These are phyloP conservation scores for Trididemnum nubilum DNA, from an alignment of 23 tunicate species.

Conservation along the genomic window DNA sequence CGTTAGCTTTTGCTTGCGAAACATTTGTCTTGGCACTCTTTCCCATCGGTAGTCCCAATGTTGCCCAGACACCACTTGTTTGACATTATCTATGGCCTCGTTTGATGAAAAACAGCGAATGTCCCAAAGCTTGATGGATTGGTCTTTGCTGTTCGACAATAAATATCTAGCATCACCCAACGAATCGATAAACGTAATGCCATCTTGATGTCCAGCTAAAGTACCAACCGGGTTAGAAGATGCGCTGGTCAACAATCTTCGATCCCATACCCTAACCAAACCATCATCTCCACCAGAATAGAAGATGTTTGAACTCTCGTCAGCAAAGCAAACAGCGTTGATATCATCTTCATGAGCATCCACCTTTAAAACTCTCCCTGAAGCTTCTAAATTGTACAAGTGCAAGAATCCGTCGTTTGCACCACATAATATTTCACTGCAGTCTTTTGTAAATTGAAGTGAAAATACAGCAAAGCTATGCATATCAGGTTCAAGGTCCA, in stretches of 20 bases:
- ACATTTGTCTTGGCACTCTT: slow-evolving; percentile 28
- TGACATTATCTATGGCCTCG: slow-evolving; percentile 39
- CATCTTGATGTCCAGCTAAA: slow-evolving; percentile 76
- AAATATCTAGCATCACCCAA: slow-evolving; percentile 67
- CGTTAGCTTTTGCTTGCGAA: slow-evolving; percentile 24
- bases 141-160: slow-evolving; percentile 81
- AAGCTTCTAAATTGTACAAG: slow-evolving; percentile 43
- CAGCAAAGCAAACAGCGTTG: slow-evolving; percentile 80
- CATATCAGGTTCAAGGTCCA: slow-evolving; percentile 34
- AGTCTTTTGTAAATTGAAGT: slow-evolving; percentile 55
- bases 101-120: slow-evolving; percentile 62
- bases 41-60: slow-evolving; percentile 90
- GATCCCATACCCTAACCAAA: slow-evolving; percentile 80
- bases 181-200: slow-evolving; percentile 74
- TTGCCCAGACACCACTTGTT: slow-evolving; percentile 37
- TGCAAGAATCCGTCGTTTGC: slow-evolving; percentile 65
- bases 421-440: slow-evolving; percentile 58
- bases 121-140: slow-evolving; percentile 72
- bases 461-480: slow-evolving; percentile 77
- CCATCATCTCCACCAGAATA: slow-evolving; percentile 92
- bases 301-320: slow-evolving; percentile 60
- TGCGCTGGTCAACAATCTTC: slow-evolving; percentile 42
- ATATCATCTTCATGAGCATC: slow-evolving; percentile 91
- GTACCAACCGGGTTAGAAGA: slow-evolving; percentile 41
- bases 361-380: slow-evolving; percentile 38